These are phyloP conservation scores for Corythucha ciliata DNA, from an alignment of 2,888 invertebrate genomes.

Conservation along the genomic window DNA sequence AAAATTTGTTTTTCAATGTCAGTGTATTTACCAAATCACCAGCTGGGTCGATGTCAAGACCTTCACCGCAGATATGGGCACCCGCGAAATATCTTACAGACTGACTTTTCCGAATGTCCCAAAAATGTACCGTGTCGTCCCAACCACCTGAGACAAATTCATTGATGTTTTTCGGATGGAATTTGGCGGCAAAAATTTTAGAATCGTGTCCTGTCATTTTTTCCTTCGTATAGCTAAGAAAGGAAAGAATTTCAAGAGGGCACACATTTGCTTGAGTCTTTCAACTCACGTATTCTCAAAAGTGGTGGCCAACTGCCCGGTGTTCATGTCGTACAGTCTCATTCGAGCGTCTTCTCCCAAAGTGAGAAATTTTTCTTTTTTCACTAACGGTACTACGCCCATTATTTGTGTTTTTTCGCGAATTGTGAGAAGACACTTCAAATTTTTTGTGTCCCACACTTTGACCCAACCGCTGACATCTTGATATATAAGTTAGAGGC, in stretches of 20 bases:
- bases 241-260: background rate
- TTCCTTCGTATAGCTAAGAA: constrained; percentile 44
- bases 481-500: no score
- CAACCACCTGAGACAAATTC: constrained; percentile 60
- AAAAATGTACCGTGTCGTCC: constrained; percentile 57
- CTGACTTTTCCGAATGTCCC: constrained; percentile 57
- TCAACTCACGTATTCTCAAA: constrained; percentile 24
- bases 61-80: constrained; percentile 57
- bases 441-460: constrained; percentile 58
- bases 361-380: constrained; percentile 49
- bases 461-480: constrained; percentile 59
- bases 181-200: constrained; percentile 54
- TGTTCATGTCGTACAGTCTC: constrained; percentile 60
- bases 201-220: constrained; percentile 52
- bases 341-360: constrained; percentile 56
- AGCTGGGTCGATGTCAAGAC: constrained; percentile 53
- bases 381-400: constrained; percentile 53
- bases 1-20: no score
- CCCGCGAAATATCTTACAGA: constrained; percentile 51
- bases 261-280: background rate
- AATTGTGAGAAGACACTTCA: constrained; percentile 55
- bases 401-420: constrained; percentile 56
- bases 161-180: constrained; percentile 48
- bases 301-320: constrained; percentile 38
- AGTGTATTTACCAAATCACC: constrained; percentile 56